Conservation (phyloP, 2,797 vertebrate species). For the Myripristis jacobus region DNA sequence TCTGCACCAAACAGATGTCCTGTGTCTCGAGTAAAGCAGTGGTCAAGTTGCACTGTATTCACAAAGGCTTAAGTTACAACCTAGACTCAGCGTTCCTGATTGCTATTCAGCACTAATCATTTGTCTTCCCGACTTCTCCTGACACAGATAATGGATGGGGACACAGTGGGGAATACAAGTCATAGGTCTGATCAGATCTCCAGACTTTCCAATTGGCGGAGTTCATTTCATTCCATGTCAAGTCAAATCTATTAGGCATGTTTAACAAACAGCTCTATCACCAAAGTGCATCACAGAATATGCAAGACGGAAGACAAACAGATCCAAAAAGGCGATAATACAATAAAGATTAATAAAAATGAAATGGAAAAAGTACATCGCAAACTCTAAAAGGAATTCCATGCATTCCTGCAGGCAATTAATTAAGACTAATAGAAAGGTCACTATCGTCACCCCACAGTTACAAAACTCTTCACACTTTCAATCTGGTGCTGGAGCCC, state of each 20-base stretch:
- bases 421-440: neutral
- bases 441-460: no score
- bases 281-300: neutral
- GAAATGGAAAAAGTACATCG: neutral
- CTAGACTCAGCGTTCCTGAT: neutral
- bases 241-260: neutral
- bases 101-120: neutral
- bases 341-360: neutral
- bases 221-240: conserved; percentile 9
- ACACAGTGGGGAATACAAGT: conserved; percentile 26
- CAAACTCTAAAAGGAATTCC: neutral
- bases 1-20: neutral
- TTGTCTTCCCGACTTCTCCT: neutral
- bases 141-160: neutral
- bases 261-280: neutral
- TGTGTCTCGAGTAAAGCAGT: neutral
- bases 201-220: conserved; percentile 31
- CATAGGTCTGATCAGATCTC: conserved; percentile 25
- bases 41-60: no score
- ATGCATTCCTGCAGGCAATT: neutral
- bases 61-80: neutral
- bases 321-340: neutral
- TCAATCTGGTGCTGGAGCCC: no score
- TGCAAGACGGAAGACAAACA: neutral
- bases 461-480: no score